phyloP scores from a whole-genome alignment of 1,140 invertebrate genomes.

The Calephelis nemesis region DNA sequence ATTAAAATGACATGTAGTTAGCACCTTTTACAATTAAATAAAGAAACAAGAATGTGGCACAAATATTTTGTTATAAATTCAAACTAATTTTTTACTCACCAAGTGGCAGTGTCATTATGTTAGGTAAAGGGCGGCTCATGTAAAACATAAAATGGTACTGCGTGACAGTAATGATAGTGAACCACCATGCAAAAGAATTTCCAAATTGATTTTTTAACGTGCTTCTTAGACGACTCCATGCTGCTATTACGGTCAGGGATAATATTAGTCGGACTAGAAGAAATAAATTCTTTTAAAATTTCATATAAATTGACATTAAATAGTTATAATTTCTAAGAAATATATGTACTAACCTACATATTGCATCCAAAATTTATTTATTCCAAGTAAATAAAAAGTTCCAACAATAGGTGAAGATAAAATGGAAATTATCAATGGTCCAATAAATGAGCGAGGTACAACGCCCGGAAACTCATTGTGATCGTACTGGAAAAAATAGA shows the following conservation, averaged over 20 bases:
- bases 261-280: constrained; percentile 91
- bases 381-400: constrained; percentile 83
- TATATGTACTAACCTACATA: constrained; percentile 88
- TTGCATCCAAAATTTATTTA: constrained; percentile 94
- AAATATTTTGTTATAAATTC: constrained; percentile 11
- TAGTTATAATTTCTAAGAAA: too few relatives aligned
- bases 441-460: constrained; percentile 97
- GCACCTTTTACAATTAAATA: too few relatives aligned
- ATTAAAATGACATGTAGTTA: too few relatives aligned
- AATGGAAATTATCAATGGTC: constrained; percentile 91
- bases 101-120: constrained; percentile 95
- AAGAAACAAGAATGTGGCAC: background rate
- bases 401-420: constrained; percentile 88
- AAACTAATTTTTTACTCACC: constrained; percentile 81
- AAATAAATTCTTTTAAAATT: constrained; percentile 19
- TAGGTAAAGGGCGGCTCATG: constrained; percentile 95
- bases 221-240: constrained; percentile 87
- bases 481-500: constrained; percentile 91
- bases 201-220: constrained; percentile 90
- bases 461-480: constrained; percentile 99
- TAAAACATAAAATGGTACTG: constrained; percentile 99
- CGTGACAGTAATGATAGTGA: constrained; percentile 90
- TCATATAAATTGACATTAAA: background rate
- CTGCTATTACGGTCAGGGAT: constrained; percentile 86
- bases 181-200: constrained; percentile 87